Evolutionary conservation across 2,113 vertebrate genomes (phyloP), one percentile per base, ranked within the genome.

Genomic region (Coptodon rendalli): DNA sequence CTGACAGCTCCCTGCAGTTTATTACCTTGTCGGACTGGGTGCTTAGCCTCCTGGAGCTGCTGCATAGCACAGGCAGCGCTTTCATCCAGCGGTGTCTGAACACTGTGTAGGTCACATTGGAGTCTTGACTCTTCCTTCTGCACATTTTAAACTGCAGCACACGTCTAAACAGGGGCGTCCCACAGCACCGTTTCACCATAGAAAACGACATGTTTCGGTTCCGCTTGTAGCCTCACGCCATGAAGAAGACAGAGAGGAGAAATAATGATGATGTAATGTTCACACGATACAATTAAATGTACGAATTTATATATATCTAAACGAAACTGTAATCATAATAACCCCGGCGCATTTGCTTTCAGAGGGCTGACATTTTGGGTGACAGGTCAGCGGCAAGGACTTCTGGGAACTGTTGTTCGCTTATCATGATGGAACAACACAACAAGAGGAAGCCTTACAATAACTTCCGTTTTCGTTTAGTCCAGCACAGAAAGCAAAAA

Each of bases 1-100:
- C n/a, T 14, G 63, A 71, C 2, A 43, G 3, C 7, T 73, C 13
- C 66, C 38, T 17, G 71, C 27, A 29, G 3, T 19, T 76, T 31
- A 24, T 82, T 90, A 97, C 96, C 96, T 96, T 95, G 79, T 92
- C 56, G 5, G 82, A 14, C 5, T 94, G 89, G 0, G 94, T 93
- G 88, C 89, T 94, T 54, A 89, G 24, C 73, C 61, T 50, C 76
- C 59, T 93, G 43, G 22, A 36, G 80, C 85, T 80, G 82, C 43
- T 68, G 48, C 56, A 78, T 16, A 91, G 53, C 48, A 91, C 78
- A 6, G 89, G 84, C 4, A 82, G 61, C 19, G 82, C 88, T 43
- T 92, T 95, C 87, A 94, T 95, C 95, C 96, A 96, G 53, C 87
- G 86, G 88, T 95, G 96, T 93, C 94, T 95, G 2, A 95, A 43